These are phyloP conservation scores for Pammene aurita DNA, from an alignment of 2,888 invertebrate genomes.

Conservation along the genomic window DNA sequence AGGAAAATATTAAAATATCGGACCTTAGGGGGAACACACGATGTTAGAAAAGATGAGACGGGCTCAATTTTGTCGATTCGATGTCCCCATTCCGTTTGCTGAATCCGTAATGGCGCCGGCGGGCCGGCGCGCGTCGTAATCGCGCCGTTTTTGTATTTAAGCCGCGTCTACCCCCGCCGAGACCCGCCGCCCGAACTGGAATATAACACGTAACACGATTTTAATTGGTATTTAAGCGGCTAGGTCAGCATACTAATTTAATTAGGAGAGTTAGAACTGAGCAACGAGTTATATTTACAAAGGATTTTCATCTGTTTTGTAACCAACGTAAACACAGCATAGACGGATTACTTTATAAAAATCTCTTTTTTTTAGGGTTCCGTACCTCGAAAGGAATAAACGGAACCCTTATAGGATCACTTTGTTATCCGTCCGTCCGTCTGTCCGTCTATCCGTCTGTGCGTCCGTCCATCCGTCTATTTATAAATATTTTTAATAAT, in stretches of 20 bases:
- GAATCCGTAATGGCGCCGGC: conserved; percentile 76
- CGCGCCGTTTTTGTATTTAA: conserved; percentile 75
- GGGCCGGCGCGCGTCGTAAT: conserved; percentile 68
- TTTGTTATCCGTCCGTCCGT: too few species aligned
- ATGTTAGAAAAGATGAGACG: conserved; percentile 76
- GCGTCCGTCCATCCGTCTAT: too few species aligned
- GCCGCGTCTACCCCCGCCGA: conserved; percentile 60
- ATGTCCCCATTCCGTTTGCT: conserved; percentile 79
- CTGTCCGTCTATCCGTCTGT: too few species aligned
- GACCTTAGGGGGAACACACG: conserved; percentile 70
- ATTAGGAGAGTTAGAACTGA: conserved; percentile 20
- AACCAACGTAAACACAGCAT: neutral
- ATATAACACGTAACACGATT: conserved; percentile 61
- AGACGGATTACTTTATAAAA: too few species aligned
- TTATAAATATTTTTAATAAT: too few species aligned
- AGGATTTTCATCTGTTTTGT: conserved; percentile 1
- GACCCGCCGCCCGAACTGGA: conserved; percentile 49
- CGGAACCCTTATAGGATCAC: too few species aligned
- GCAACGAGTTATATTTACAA: conserved; percentile 11
- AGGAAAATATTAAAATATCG: conserved; percentile 75
- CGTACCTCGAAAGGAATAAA: too few species aligned
- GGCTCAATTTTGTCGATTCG: conserved; percentile 79
- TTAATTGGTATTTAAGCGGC: conserved; percentile 58
- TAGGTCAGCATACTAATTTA: conserved; percentile 40
- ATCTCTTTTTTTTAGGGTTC: too few species aligned